Percentiles rank a stretch among this genome's conserved stretches.
Evolutionary conservation across 2,888 invertebrate genomes (phyloP).

Genomic region (Tuta absoluta): DNA sequence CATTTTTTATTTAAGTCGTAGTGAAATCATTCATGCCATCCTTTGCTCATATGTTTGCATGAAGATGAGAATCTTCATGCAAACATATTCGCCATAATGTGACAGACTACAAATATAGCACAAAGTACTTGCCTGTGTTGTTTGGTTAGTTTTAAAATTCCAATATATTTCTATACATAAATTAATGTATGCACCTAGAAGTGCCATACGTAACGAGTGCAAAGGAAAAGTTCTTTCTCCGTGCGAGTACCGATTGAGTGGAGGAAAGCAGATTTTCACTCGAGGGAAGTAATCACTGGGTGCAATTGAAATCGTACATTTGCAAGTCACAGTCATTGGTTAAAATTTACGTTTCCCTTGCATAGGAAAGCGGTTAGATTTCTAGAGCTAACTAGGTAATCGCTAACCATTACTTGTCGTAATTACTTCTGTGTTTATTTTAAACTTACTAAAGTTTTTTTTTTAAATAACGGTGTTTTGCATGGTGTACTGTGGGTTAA

Average conservation of each 20-base stretch:
- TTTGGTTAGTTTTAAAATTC: neutral
- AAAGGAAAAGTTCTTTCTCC: constrained; percentile 41
- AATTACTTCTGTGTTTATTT: constrained; percentile 10
- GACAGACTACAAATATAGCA: neutral
- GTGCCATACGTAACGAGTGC: constrained; percentile 1
- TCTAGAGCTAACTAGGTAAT: constrained; percentile 38
- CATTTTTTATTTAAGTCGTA: too few species aligned
- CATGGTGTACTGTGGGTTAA: neutral
- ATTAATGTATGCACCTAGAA: neutral
- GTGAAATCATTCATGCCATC: too few species aligned
- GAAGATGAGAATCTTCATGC: too few species aligned
- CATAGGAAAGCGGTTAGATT: constrained; percentile 47
- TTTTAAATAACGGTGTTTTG: neutral
- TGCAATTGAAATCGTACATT: constrained; percentile 61
- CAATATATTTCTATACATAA: neutral
- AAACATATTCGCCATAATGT: neutral
- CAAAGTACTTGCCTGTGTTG: neutral
- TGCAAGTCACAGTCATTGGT: constrained; percentile 46
- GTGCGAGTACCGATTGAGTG: constrained; percentile 43
- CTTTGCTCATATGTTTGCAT: too few species aligned
- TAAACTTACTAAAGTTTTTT: neutral
- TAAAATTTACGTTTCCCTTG: constrained; percentile 54
- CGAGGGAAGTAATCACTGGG: constrained; percentile 57
- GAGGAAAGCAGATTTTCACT: constrained; percentile 64
- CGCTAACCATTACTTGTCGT: constrained; percentile 9